phyloP scores from a whole-genome alignment of 2,888 invertebrate genomes.

The Torymus auratus region DNA sequence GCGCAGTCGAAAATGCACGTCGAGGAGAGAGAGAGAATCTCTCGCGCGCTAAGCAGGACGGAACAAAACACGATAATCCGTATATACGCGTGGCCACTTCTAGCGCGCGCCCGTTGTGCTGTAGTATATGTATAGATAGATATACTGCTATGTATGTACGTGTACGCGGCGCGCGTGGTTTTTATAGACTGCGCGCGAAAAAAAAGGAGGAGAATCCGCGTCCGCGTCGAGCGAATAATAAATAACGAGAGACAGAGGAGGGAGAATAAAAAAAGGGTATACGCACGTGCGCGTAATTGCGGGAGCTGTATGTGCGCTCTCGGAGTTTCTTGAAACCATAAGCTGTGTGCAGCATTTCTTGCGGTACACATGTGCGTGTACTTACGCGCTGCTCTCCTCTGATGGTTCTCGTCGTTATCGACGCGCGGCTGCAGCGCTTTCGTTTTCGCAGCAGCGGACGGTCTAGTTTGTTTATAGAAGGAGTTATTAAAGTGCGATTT shows the following conservation, averaged over 20 bases:
- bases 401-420: constrained; percentile 66
- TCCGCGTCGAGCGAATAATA: constrained; percentile 2
- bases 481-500: constrained; percentile 19
- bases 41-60: constrained; percentile 74
- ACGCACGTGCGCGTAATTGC: too few species aligned
- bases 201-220: constrained; percentile 33
- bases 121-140: too few species aligned
- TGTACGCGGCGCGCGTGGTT: too few species aligned
- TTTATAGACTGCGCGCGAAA: neutral
- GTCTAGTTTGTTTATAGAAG: too few species aligned
- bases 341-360: too few species aligned
- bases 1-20: constrained; percentile 59
- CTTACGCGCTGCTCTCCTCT: constrained; percentile 59
- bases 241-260: neutral
- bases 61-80: constrained; percentile 70
- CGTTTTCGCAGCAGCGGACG: too few species aligned
- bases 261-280: too few species aligned
- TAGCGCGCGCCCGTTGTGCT: neutral
- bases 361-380: too few species aligned
- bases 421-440: too few species aligned
- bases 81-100: constrained; percentile 55
- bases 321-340: too few species aligned
- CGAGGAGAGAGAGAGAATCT: constrained; percentile 61
- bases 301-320: too few species aligned
- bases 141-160: too few species aligned